A percentile compares a stretch with the other conserved stretches of the same genome.
Conservation (phyloP, 2,888 invertebrate genomes). For the Oscheius sp. region DNA sequence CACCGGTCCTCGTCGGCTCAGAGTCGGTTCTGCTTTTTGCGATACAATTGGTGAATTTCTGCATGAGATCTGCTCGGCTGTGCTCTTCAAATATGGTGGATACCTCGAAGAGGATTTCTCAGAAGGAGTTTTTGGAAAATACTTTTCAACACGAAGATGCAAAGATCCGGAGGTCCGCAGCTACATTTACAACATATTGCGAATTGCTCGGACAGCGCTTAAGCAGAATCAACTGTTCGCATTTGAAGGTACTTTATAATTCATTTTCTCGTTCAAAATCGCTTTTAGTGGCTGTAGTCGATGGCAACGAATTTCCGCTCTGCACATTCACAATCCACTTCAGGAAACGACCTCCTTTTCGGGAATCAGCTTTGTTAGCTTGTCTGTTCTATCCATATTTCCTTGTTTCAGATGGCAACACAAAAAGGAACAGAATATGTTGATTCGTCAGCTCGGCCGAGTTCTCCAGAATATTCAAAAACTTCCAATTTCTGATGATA, state of each 20-base stretch:
- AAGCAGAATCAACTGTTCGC: conserved; percentile 7
- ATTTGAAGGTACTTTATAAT: conserved; percentile 22
- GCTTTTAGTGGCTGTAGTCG: conserved; percentile 17
- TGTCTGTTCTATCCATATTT: neutral
- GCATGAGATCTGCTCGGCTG: conserved; percentile 16
- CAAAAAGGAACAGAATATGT: neutral
- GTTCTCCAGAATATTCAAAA: neutral
- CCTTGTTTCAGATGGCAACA: conserved; percentile 12
- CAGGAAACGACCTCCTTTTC: neutral
- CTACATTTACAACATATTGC: conserved; percentile 1
- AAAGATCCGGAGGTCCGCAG: neutral
- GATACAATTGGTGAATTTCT: conserved; percentile 32
- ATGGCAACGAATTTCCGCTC: conserved; percentile 10
- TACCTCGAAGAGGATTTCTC: conserved; percentile 8
- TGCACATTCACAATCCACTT: conserved; percentile 9
- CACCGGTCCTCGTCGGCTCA: neutral
- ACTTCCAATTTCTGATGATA: neutral
- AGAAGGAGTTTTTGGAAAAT: neutral
- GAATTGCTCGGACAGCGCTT: conserved; percentile 5
- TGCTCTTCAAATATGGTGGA: conserved; percentile 18
- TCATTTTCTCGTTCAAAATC: neutral
- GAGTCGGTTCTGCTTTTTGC: conserved; percentile 21
- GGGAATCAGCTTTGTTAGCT: conserved; percentile 14
- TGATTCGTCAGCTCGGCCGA: neutral
- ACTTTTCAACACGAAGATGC: conserved; percentile 14